A percentile compares a stretch with the other conserved stretches of the same genome.
These are phyloP conservation scores for Mus pahari DNA, from an alignment of 2,113 vertebrate species.

Conservation along the genomic window DNA sequence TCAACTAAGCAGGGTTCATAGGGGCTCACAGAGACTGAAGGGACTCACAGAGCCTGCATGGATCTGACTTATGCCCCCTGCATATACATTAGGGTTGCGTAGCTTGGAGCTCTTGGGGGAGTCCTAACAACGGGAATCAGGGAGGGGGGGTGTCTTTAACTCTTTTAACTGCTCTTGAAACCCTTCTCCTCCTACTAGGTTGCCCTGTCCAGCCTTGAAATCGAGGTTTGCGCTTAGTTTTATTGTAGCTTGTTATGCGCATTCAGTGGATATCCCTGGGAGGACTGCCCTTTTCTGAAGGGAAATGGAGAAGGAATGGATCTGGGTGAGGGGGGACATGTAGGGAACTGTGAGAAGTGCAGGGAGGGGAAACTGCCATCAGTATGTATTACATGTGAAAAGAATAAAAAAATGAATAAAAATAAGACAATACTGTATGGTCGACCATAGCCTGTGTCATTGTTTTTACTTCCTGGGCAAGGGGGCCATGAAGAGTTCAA, in stretches of 20 bases:
- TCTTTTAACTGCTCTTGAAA: background rate
- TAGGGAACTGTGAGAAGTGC: background rate
- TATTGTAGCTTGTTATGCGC: background rate
- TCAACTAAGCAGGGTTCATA: background rate
- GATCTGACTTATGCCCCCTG: background rate
- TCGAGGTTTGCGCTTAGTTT: background rate
- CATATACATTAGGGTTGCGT: background rate
- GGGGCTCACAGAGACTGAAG: background rate
- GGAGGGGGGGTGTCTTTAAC: background rate
- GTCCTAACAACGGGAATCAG: background rate
- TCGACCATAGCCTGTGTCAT: background rate
- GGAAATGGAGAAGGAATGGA: background rate
- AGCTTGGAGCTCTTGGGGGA: background rate
- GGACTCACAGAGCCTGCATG: background rate
- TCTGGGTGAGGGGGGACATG: background rate
- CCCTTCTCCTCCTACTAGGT: background rate
- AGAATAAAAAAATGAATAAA: background rate
- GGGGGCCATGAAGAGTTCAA: background rate
- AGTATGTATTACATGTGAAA: background rate
- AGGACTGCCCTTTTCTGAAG: background rate
- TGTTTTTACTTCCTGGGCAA: background rate
- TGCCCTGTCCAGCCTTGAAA: background rate
- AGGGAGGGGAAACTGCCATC: background rate
- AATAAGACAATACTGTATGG: background rate
- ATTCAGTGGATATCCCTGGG: background rate